Evolutionary conservation across 2,888 invertebrate species (phyloP), one percentile per base, ranked within the genome.

Genomic region (Stenotaenia linearis): DNA sequence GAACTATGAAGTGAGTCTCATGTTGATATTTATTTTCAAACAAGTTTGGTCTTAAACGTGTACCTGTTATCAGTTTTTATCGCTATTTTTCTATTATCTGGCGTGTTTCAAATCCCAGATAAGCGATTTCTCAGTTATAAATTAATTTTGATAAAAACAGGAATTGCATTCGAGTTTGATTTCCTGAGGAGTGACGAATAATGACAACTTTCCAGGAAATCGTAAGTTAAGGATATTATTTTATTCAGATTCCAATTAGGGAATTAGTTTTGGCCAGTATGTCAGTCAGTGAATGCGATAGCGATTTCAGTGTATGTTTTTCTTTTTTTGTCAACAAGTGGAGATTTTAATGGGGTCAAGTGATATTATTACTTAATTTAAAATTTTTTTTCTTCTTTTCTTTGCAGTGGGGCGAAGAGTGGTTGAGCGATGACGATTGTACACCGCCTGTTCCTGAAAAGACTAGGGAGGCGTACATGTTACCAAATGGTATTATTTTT

Each of bases 371-470:
- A 50, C n/a, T 50, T 50, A 12, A 9, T 25, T 7, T 25, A 9
- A 61, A 0, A n/a, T 75, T 35, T 32, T 35, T 18, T 32, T 78
- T 30, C 28, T 61, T n/a, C 9, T 79, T 69, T 40, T 77, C 1
- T 4, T 37, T 18, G 15, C 37, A 79, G 79, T 79, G 79, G 79
- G 79, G 79, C 21, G 79, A 79, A 25, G 79, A 79, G 23, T 79
- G 79, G 79, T 21, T 50, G 12, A 79, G 79, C 40, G 79, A 79
- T 21, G 79, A 79, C 0, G 79, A 79, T n/a, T 79, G 79, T 25
- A 18, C 28, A 21, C 80, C 80, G n/a, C 80, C 80, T 18, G 80
- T 80, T 15, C 80, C 80, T n/a, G 80, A 61, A 1, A 80, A 80
- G 78, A 80, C 80, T 50, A 78, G 76, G 74, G 80, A 80, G 40